A percentile compares a stretch with the other conserved stretches of the same genome.
These are phyloP conservation scores for Epinotia nisella DNA, from an alignment of 2,888 invertebrate genomes.

Conservation along the genomic window DNA sequence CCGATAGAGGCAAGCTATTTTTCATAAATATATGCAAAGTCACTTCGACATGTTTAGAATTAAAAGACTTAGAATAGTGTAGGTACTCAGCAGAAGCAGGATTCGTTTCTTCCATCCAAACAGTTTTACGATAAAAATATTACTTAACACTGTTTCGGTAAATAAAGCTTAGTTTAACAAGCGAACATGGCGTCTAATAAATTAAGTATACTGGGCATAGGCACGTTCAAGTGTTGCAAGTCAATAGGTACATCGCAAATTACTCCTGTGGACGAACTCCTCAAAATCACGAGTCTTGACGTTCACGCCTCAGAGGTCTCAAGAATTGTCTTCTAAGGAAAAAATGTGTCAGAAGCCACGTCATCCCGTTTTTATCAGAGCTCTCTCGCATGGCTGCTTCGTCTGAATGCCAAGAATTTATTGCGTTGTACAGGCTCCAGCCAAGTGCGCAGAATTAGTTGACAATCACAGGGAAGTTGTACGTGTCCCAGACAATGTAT, in stretches of 20 bases:
- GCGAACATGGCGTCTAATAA: too few relatives aligned
- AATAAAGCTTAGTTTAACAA: too few relatives aligned
- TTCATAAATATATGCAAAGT: too few relatives aligned
- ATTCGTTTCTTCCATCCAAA: too few relatives aligned
- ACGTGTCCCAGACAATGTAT: constrained; percentile 35
- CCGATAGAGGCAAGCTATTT: too few relatives aligned
- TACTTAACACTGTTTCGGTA: too few relatives aligned
- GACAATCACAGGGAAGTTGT: constrained; percentile 62
- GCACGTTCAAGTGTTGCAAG: not conserved
- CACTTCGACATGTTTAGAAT: too few relatives aligned
- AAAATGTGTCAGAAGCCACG: constrained; percentile 72
- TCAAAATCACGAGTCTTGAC: constrained; percentile 45
- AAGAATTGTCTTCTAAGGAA: constrained; percentile 73
- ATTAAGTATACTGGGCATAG: too few relatives aligned
- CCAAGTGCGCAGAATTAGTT: constrained; percentile 77
- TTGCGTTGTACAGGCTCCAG: constrained; percentile 78
- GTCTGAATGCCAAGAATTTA: constrained; percentile 80
- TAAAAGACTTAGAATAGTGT: too few relatives aligned
- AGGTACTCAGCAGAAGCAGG: too few relatives aligned
- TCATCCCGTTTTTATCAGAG: constrained; percentile 80
- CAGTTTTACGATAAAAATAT: too few relatives aligned
- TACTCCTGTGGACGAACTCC: not conserved
- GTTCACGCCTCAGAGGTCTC: constrained; percentile 55
- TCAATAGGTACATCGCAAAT: not conserved
- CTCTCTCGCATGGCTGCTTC: constrained; percentile 74